A percentile compares a stretch with the other conserved stretches of the same genome.
phyloP scores from a whole-genome alignment of 92 coral and sea anemone species.

The Porites lobata region DNA sequence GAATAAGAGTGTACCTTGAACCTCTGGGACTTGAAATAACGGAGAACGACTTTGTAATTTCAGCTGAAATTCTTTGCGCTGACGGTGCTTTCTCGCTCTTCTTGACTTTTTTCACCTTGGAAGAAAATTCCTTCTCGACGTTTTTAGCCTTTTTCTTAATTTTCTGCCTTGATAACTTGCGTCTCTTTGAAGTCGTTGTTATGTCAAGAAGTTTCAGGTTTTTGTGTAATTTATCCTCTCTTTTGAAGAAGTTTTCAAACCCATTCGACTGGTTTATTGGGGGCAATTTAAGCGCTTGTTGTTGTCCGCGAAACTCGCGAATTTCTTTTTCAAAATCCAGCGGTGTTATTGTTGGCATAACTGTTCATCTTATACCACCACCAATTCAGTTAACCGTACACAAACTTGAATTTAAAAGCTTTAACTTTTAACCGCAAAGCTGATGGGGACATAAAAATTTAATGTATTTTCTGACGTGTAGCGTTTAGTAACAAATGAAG shows the following conservation, averaged over 20 bases:
- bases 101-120: slow-evolving; percentile 7
- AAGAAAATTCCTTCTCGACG: not conserved
- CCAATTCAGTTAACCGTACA: not conserved
- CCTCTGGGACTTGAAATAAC: slow-evolving; percentile 20
- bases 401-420: not conserved
- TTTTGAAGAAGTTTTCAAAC: not conserved
- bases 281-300: not conserved
- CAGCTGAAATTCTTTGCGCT: not conserved
- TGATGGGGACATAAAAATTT: too few species aligned
- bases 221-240: not conserved
- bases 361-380: not conserved
- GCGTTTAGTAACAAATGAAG: not conserved
- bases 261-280: slow-evolving; percentile 11
- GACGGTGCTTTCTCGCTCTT: not conserved
- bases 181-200: not conserved
- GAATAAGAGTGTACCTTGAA: slow-evolving; percentile 9
- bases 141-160: slow-evolving; percentile 6
- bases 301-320: not conserved
- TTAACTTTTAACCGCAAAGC: too few species aligned
- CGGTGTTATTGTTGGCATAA: slow-evolving; percentile 25
- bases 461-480: not conserved
- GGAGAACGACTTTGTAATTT: slow-evolving; percentile 18
- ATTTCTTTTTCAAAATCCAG: slow-evolving; percentile 25
- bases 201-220: not conserved
- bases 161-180: not conserved